phyloP scores from a whole-genome alignment of 1,140 invertebrate species.

The Leptinotarsa texana region DNA sequence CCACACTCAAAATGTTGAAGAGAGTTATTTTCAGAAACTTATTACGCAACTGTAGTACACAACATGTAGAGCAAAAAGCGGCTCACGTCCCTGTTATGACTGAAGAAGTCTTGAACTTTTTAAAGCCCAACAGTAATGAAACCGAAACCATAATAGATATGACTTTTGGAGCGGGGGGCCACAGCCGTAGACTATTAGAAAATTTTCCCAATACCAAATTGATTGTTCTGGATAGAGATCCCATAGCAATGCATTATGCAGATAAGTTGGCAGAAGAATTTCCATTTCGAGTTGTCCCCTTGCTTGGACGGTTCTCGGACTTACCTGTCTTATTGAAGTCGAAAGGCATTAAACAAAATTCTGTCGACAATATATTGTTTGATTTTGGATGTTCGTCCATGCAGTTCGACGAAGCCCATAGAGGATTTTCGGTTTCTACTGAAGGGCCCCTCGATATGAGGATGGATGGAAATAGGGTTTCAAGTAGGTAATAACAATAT shows the following conservation, averaged over 20 bases:
- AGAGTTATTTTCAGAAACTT: no score
- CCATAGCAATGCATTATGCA: constrained; percentile 72
- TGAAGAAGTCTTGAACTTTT: constrained; percentile 69
- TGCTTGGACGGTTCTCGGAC: constrained; percentile 88
- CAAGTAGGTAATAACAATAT: constrained; percentile 42
- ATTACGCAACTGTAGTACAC: no score
- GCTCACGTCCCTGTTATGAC: constrained; percentile 73
- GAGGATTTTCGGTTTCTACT: constrained; percentile 85
- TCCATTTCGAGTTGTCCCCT: constrained; percentile 72
- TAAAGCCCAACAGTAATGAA: constrained; percentile 66
- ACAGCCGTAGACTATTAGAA: constrained; percentile 69
- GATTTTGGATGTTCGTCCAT: constrained; percentile 96
- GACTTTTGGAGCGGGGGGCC: constrained; percentile 95
- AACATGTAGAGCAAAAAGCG: constrained; percentile 56
- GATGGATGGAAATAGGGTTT: constrained; percentile 81
- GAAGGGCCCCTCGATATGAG: constrained; percentile 94
- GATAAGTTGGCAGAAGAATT: constrained; percentile 66
- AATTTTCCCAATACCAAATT: constrained; percentile 62
- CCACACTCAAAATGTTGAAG: no score
- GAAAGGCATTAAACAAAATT: constrained; percentile 63
- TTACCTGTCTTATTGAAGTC: constrained; percentile 69
- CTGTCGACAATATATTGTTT: constrained; percentile 86
- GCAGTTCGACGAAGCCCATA: constrained; percentile 80
- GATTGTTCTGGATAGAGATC: constrained; percentile 88
- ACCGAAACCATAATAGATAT: constrained; percentile 72